phyloP scores from a whole-genome alignment of 2,888 invertebrate genomes.

The Xestobium rufovillosum region DNA sequence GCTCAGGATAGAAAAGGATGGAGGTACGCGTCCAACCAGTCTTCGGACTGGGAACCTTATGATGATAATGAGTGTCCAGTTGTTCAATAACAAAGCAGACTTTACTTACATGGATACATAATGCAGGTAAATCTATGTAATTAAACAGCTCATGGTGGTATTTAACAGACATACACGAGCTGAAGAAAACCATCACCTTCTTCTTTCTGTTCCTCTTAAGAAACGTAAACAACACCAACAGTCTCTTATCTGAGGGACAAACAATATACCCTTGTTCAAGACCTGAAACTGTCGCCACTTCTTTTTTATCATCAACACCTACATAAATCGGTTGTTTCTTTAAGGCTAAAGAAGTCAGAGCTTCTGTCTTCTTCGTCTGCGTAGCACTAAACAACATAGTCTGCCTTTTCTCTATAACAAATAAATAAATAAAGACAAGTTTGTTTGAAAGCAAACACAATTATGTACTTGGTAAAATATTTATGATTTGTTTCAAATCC shows the following conservation, averaged over 20 bases:
- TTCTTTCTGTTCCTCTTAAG: conserved; percentile 92
- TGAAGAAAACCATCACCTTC: conserved; percentile 96
- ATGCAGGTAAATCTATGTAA: conserved; percentile 92
- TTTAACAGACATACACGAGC: conserved; percentile 95
- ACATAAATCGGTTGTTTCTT: conserved; percentile 92
- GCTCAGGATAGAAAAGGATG: no score
- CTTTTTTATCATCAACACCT: conserved; percentile 84
- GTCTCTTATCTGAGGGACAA: conserved; percentile 90
- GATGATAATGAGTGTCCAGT: no score
- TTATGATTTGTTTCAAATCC: conserved; percentile 91
- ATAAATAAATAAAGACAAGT: background rate
- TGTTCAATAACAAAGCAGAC: background rate
- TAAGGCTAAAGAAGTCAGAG: conserved; percentile 78
- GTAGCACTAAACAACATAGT: conserved; percentile 98
- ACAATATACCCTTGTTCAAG: conserved; percentile 88
- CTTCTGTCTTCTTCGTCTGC: conserved; percentile 85
- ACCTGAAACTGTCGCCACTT: conserved; percentile 74
- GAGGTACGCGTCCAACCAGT: no score
- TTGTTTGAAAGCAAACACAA: background rate
- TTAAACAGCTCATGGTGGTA: conserved; percentile 93
- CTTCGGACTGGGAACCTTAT: no score
- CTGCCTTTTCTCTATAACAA: conserved; percentile 53
- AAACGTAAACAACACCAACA: conserved; percentile 94
- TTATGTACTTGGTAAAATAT: conserved; percentile 79
- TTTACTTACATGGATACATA: conserved; percentile 87